Base-by-base conservation (phyloP, 1,140 invertebrate genomes). In the Dolichoris vasculosae region DNA sequence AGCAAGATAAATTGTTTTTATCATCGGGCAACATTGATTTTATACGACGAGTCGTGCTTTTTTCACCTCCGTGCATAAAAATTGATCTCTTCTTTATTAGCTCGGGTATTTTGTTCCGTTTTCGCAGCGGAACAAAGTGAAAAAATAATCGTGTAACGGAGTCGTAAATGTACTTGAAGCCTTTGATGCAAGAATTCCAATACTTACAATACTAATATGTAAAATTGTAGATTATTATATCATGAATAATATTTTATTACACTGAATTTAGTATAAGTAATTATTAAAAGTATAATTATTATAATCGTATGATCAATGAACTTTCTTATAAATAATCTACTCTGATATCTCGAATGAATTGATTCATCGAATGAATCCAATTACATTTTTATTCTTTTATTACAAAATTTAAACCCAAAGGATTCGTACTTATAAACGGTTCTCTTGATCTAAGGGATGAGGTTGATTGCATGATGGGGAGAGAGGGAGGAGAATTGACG, bases 11-110 rank as follows among this genome's bases (percentile, higher is more conserved):
- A 77, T 76, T 67, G 73, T 43, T 48, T 55, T 82, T 82, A 82
- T 82, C 78, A 40, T 82, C 78, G 59, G 23, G n/a, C 40, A 80
- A 46, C 59, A 59, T 76, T 63, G 81, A 75, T 67, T 83, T 51
- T 77, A 23, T 76, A 48, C 30, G 26, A 13, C 35, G n/a, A 2
- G 7, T 40, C 32, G 30, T 73, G 40, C 48, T 40, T 40, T 78
- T 59, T 59, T 55, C 35, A 1, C 69, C 6, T 26, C n/a, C 30
- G 30, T 71, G 38, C 75, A 83, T 75, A 55, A 48, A 79, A 64
- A 86, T 51, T 85, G 73, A 78, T 82, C 51, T 46, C 67, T 85
- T 82, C 81, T 69, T 77, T 20, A 51, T 69, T 69, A 82, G 48
- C 15, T 30, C 32, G 40, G n/a, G 59, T 71, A 30, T 79, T 48